phyloP scores from a whole-genome alignment of 2,888 invertebrate genomes.

The Eristalis intricaria region DNA sequence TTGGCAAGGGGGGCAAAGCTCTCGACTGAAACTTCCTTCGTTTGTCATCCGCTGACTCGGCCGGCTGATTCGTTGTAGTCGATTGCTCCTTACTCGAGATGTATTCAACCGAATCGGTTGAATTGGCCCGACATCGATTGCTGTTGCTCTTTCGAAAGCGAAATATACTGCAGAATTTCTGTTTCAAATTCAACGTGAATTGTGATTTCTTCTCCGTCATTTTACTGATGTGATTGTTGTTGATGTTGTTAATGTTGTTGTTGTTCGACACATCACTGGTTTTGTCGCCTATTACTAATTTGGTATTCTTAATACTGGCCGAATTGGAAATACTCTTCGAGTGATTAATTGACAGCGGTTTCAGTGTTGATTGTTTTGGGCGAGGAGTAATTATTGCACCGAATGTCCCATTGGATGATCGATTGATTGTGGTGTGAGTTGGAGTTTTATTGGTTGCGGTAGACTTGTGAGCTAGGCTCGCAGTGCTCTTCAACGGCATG shows the following conservation, averaged over 20 bases:
- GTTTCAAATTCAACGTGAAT: slow-evolving; percentile 89
- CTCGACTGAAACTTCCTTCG: slow-evolving; percentile 84
- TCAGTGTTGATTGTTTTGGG: slow-evolving; percentile 60
- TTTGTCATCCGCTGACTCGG: slow-evolving; percentile 75
- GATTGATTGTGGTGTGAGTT: slow-evolving; percentile 60
- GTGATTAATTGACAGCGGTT: slow-evolving; percentile 67
- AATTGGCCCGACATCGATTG: slow-evolving; percentile 77
- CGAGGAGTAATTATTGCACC: slow-evolving; percentile 63
- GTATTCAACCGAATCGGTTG: slow-evolving; percentile 73
- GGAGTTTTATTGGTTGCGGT: slow-evolving; percentile 55
- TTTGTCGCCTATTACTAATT: slow-evolving; percentile 70
- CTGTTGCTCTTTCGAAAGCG: slow-evolving; percentile 84
- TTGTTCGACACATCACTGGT: slow-evolving; percentile 73
- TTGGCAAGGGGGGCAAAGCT: slow-evolving; percentile 86
- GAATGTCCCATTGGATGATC: slow-evolving; percentile 56
- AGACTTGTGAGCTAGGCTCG: slow-evolving; percentile 55
- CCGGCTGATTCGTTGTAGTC: slow-evolving; percentile 66
- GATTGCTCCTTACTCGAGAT: slow-evolving; percentile 71
- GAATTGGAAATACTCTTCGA: slow-evolving; percentile 65
- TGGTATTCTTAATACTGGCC: slow-evolving; percentile 69
- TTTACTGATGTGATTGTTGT: slow-evolving; percentile 72
- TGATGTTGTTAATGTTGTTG: slow-evolving; percentile 73
- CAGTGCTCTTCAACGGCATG: slow-evolving; percentile 57
- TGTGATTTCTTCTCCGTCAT: slow-evolving; percentile 85
- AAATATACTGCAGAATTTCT: slow-evolving; percentile 92